Base-by-base conservation (phyloP, 92 coral and sea anemone species). In the Actinernus sp. region DNA sequence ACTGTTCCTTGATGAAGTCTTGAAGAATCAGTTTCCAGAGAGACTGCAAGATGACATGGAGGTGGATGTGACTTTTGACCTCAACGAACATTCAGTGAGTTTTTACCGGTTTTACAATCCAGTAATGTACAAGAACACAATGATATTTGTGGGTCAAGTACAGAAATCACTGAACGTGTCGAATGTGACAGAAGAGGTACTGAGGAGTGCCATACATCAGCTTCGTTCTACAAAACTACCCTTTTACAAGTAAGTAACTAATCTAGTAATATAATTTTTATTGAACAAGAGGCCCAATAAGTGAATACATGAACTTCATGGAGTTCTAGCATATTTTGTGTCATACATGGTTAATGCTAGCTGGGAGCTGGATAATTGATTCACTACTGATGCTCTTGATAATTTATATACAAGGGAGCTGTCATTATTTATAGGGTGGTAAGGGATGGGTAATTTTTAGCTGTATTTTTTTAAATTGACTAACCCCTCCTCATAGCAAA, bases 11-110 rank as follows among this genome's bases (percentile, higher is more conserved):
- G 16, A 31, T 17, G 84, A 76, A 37, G 49, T 59, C 3, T 3
- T 2, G 2, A 44, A 58, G 52, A 76, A 66, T 48, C 79, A 76
- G 34, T 9, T 66, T 2, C 73, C 63, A 1, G n/a, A 38, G 18
- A 60, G 41, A 14, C 61, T 19, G 6, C 68, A 83, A 13, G 79
- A 83, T 18, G 69, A 66, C 22, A 82, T 74, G 89, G 83, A 58
- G 19, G 0, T 82, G 39, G 71, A 23, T 17, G 2, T 71, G 5
- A 20, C 12, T 9, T 31, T 65, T 1, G 76, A 82, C 31, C 21
- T 50, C 3, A 43, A 31, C 8, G 65, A 81, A 36, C 58, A 57
- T 1, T 26, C 55, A 11, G 18, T 81, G n/a, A 27, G 31, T n/a
- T 19, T 28, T 30, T 81, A 73, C 68, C 45, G 30, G 23, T 72